phyloP scores from a whole-genome alignment of 2,113 vertebrate species.

The Nanorana parkeri region DNA sequence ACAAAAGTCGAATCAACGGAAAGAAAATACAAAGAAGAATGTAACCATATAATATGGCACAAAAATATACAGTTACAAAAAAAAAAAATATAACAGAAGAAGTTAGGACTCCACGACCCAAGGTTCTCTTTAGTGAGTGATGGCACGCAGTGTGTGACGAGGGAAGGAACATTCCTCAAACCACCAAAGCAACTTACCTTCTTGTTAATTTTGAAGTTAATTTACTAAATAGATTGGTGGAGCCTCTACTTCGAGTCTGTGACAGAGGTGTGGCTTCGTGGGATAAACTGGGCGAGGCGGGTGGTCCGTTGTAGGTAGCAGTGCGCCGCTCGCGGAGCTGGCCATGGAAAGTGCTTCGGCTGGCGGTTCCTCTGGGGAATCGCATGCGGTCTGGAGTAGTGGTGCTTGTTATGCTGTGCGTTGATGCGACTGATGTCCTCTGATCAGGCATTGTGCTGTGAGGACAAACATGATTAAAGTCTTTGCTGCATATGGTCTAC shows the following conservation, averaged over 20 bases:
- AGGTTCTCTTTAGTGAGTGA: neutral
- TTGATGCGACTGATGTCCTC: conserved; percentile 90
- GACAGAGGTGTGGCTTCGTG: conserved; percentile 90
- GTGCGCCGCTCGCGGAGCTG: conserved; percentile 93
- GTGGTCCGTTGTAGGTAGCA: conserved; percentile 95
- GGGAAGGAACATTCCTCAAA: neutral
- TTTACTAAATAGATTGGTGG: conserved; percentile 95
- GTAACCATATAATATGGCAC: conserved; percentile 22
- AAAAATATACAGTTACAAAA: conserved; percentile 1
- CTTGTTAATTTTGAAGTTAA: conserved; percentile 95
- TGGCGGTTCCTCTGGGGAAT: conserved; percentile 91
- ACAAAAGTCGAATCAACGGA: neutral
- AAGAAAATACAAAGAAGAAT: neutral
- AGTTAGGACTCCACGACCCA: neutral
- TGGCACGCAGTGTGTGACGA: neutral
- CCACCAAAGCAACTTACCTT: conserved; percentile 81
- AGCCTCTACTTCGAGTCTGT: conserved; percentile 89
- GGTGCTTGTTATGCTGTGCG: conserved; percentile 91
- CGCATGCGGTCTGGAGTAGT: conserved; percentile 90
- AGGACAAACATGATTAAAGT: conserved; percentile 45
- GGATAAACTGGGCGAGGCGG: conserved; percentile 92
- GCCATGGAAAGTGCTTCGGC: conserved; percentile 96
- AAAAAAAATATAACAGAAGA: conserved; percentile 14
- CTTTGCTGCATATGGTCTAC: neutral
- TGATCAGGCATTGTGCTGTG: conserved; percentile 82